These are phyloP conservation scores for Podarcis cretensis DNA, from an alignment of 2,113 vertebrate genomes.

Conservation along the genomic window DNA sequence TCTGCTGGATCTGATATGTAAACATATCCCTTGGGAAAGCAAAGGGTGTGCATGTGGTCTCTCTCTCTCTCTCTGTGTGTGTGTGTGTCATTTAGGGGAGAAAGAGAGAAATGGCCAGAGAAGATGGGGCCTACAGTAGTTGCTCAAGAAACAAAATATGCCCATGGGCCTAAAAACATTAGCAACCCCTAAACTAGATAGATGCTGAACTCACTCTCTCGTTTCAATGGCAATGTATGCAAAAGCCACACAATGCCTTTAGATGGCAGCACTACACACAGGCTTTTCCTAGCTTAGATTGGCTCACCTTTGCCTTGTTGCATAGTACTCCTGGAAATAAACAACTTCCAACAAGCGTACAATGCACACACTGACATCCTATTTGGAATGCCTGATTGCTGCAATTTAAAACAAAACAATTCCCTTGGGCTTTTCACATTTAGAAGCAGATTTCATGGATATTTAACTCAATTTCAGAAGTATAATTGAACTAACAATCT, in stretches of 20 bases:
- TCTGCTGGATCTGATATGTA: no score
- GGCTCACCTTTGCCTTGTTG: conserved; percentile 39
- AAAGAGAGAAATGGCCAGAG: not conserved
- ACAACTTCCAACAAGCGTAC: conserved; percentile 27
- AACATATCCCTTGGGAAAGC: no score
- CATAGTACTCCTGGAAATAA: conserved; percentile 31
- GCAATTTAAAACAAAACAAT: conserved; percentile 54
- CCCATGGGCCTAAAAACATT: not conserved
- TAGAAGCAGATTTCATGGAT: conserved; percentile 64
- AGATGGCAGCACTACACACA: conserved; percentile 37
- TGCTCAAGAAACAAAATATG: not conserved
- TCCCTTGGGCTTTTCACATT: conserved; percentile 52
- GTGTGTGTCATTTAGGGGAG: not conserved
- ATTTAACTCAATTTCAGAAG: conserved; percentile 69
- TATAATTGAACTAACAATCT: conserved; percentile 68
- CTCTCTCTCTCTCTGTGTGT: no score
- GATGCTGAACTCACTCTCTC: not conserved
- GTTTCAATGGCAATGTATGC: not conserved
- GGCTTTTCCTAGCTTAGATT: not conserved
- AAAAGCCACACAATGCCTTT: conserved; percentile 27
- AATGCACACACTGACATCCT: conserved; percentile 11
- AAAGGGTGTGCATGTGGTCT: no score
- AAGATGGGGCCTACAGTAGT: not conserved
- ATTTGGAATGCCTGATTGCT: conserved; percentile 44
- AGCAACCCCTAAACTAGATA: not conserved